Evolutionary conservation across 2,888 invertebrate species (phyloP).

Genomic region (Yponomeuta evonymella): DNA sequence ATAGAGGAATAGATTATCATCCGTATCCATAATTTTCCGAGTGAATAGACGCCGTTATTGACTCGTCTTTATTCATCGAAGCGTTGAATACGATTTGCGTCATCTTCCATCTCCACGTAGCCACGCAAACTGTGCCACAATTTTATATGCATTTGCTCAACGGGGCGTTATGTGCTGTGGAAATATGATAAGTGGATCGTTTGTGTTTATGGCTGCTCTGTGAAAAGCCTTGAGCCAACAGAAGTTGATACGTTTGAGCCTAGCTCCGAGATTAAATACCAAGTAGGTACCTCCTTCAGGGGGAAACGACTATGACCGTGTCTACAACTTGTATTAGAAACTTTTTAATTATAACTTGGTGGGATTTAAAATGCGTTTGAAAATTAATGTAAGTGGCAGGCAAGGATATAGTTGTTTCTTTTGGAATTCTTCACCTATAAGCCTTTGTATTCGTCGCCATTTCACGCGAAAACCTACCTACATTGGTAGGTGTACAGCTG

Average conservation of each 20-base stretch:
- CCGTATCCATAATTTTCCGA: too few relatives aligned
- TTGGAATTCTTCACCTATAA: too few relatives aligned
- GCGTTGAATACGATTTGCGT: background rate
- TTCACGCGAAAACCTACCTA: too few relatives aligned
- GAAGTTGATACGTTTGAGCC: background rate
- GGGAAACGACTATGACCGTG: too few relatives aligned
- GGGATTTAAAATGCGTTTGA: too few relatives aligned
- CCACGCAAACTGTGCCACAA: background rate
- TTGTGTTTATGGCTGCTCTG: slow-evolving; percentile 3
- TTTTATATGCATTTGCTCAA: slow-evolving; percentile 5
- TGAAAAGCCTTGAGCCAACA: background rate
- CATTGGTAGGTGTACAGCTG: too few relatives aligned
- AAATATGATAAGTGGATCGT: slow-evolving; percentile 4
- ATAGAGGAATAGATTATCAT: background rate
- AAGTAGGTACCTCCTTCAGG: too few relatives aligned
- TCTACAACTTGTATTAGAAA: too few relatives aligned
- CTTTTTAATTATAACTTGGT: too few relatives aligned
- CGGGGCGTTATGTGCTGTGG: background rate
- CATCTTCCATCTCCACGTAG: background rate
- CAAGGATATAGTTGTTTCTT: too few relatives aligned
- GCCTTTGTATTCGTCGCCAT: too few relatives aligned
- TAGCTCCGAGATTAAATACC: background rate
- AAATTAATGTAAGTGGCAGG: too few relatives aligned
- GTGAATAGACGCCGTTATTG: slow-evolving; percentile 4
- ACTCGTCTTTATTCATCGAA: background rate